Evolutionary conservation across 2,797 vertebrate genomes (phyloP).

Genomic region (Enteromius viviparus): DNA sequence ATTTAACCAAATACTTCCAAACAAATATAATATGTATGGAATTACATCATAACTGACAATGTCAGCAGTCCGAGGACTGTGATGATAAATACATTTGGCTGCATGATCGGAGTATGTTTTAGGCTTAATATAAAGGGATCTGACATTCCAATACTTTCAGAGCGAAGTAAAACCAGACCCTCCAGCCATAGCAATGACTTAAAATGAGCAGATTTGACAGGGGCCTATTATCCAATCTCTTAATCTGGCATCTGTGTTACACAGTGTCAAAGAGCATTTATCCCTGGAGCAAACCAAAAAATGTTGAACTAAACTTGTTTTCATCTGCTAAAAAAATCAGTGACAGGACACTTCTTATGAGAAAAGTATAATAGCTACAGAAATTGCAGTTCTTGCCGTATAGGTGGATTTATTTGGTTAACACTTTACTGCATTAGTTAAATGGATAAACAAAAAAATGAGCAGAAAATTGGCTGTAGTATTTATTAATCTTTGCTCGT

Average conservation of each 20-base stretch:
- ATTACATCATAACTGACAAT: conserved; percentile 16
- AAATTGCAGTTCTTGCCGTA: background rate
- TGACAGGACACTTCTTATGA: conserved; percentile 25
- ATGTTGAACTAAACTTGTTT: conserved; percentile 50
- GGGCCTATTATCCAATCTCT: conserved; percentile 59
- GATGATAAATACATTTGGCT: conserved; percentile 47
- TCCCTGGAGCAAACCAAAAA: conserved; percentile 45
- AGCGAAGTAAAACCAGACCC: conserved; percentile 46
- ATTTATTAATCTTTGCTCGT: background rate
- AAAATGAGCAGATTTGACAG: conserved; percentile 57
- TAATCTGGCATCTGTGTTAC: conserved; percentile 58
- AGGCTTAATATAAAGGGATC: conserved; percentile 36
- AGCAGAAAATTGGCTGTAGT: background rate
- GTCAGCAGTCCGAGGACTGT: conserved; percentile 12
- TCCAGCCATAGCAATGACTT: conserved; percentile 45
- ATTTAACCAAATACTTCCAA: background rate
- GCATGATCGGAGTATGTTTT: conserved; percentile 11
- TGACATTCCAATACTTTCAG: conserved; percentile 45
- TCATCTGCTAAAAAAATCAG: conserved; percentile 41
- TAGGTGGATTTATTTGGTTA: background rate
- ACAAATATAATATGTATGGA: background rate
- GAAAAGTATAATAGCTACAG: background rate
- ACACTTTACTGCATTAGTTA: background rate
- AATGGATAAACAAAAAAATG: background rate
- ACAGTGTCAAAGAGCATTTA: conserved; percentile 56